Evolutionary conservation across 1,140 invertebrate species (phyloP), one percentile per base, ranked within the genome.

Genomic region (Heliconius eleuchia): DNA sequence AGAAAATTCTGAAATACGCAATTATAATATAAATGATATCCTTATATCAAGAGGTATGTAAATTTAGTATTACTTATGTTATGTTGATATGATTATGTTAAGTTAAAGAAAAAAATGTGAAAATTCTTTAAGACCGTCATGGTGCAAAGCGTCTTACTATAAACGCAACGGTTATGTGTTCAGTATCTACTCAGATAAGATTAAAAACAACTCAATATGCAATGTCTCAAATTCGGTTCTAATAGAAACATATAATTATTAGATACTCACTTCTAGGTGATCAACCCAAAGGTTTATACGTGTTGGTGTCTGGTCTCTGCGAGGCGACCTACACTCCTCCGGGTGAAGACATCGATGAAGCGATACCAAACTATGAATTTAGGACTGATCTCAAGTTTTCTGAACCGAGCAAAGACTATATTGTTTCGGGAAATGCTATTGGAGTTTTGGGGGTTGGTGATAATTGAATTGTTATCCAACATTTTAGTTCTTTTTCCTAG

Each of bases 281-380:
- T 39, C 89, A 92, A 74, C 92, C 92, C 8, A 91, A 89, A 88
- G 92, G 92, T 50, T 73, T 94, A 2, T 94, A 91, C 79, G 87
- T 94, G 2, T 72, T 94, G 42, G 92, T 94, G 8, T 92, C 92
- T 19, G 92, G 92, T 9, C 83, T 93, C 0, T 86, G 92, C 13
- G 92, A 93, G 80, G 92, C 92, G 0, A 87, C 84, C 0, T 94
- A 93, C 73, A 73, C 85, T 2, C 92, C 92, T 0, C 91, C 92
- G 0, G 91, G 91, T 6, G 84, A 79, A 1, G 88, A 90, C 6
- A 81, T 89, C 19, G 90, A 92, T 7, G 92, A 93, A 57, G 89
- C 87, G 0, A 91, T 94, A 78, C 92, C 92, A 0, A 94, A 94
- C 81, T 94, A 93, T 73, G 92, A 94, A 71, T 94, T 93, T 55